A percentile compares a stretch with the other conserved stretches of the same genome.
Conservation (phyloP, 2,888 invertebrate species). For the Aproaerema taeniolella region DNA sequence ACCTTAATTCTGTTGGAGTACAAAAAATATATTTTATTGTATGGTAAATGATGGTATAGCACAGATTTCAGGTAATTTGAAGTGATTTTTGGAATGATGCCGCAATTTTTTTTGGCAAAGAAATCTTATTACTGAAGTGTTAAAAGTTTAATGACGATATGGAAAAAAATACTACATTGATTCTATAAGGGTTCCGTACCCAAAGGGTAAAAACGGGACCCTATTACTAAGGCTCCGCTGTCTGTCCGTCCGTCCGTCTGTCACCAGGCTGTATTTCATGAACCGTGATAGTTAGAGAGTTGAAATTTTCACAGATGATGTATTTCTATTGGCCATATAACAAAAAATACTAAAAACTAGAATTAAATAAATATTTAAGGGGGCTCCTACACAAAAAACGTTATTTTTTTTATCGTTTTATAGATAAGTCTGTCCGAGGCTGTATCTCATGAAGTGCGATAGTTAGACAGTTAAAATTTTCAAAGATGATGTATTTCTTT, state of each 20-base stretch:
- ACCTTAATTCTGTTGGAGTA: no score
- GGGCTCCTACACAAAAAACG: background rate
- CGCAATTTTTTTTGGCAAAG: no score
- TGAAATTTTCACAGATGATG: background rate
- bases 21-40: no score
- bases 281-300: background rate
- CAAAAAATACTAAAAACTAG: background rate
- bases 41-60: no score
- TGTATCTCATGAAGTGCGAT: background rate
- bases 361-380: constrained; percentile 3
- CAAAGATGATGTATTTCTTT: no score
- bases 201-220: background rate
- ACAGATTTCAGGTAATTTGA: no score
- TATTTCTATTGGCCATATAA: background rate
- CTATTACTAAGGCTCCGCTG: no score
- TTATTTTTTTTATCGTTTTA: background rate
- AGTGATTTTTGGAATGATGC: no score
- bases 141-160: no score
- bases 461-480: no score
- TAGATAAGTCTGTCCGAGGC: background rate
- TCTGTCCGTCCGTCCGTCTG: background rate
- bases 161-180: no score
- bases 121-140: no score
- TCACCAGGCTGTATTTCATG: background rate
- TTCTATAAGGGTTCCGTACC: background rate